A percentile compares a stretch with the other conserved stretches of the same genome.
Conservation (phyloP, 2,888 invertebrate genomes). For the Drosophila aldrichi region DNA sequence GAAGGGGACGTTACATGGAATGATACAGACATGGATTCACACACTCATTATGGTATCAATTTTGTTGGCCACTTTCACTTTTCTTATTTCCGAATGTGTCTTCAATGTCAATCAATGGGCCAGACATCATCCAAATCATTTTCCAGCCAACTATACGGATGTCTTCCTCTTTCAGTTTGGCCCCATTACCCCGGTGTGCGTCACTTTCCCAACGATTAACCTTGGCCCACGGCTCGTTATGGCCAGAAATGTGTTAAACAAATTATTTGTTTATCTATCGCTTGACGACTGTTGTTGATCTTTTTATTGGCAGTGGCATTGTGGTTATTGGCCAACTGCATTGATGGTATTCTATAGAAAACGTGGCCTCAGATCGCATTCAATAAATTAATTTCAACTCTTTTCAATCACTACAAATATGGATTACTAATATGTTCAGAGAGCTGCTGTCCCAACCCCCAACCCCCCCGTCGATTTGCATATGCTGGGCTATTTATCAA, state of each 20-base stretch:
- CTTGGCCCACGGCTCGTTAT: slow-evolving; percentile 45
- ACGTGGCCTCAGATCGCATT: not conserved
- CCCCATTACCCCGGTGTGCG: slow-evolving; percentile 5
- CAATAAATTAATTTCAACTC: slow-evolving; percentile 20
- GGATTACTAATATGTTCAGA: slow-evolving; percentile 23
- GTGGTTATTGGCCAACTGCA: slow-evolving; percentile 2
- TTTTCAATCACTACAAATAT: slow-evolving; percentile 32
- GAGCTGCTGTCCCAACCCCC: not conserved
- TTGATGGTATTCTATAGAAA: slow-evolving; percentile 32
- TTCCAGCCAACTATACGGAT: not conserved
- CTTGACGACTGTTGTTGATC: not conserved
- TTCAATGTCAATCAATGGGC: slow-evolving; percentile 44
- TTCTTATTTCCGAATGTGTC: slow-evolving; percentile 17
- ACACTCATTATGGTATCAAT: slow-evolving; percentile 32
- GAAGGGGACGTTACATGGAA: not conserved
- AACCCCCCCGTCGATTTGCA: slow-evolving; percentile 35
- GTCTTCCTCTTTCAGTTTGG: not conserved
- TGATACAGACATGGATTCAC: slow-evolving; percentile 22
- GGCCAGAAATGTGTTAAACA: slow-evolving; percentile 15
- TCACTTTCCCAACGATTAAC: slow-evolving; percentile 47
- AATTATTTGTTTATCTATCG: slow-evolving; percentile 15
- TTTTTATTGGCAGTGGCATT: slow-evolving; percentile 16
- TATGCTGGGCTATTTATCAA: slow-evolving; percentile 46
- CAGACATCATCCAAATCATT: slow-evolving; percentile 13
- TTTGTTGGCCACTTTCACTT: slow-evolving; percentile 48